phyloP scores from a whole-genome alignment of 1,140 invertebrate genomes.

The Procambarus clarkii region DNA sequence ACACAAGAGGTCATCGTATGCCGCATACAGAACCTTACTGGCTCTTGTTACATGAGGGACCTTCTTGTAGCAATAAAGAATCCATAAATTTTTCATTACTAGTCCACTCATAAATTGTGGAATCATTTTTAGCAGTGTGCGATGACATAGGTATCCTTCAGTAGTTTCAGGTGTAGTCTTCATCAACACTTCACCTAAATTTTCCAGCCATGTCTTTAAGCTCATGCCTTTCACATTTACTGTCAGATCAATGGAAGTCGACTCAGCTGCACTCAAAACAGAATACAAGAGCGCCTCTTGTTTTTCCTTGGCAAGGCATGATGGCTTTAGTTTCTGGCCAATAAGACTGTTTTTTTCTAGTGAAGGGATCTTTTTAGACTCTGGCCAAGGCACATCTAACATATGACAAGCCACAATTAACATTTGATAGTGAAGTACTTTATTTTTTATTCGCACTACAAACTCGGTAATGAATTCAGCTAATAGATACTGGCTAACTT shows the following conservation, averaged over 20 bases:
- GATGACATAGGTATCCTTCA: constrained; percentile 19
- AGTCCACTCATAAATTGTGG: constrained; percentile 19
- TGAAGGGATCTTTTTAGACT: not conserved
- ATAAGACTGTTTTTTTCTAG: constrained; percentile 23
- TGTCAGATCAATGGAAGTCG: not conserved
- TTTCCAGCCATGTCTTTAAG: constrained; percentile 7
- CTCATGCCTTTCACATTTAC: not conserved
- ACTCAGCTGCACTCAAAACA: constrained; percentile 9
- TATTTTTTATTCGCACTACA: not conserved
- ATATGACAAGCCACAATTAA: constrained; percentile 32
- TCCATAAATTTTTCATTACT: constrained; percentile 12
- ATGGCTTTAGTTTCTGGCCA: constrained; percentile 6
- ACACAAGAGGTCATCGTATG: constrained; percentile 51
- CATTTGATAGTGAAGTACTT: constrained; percentile 17
- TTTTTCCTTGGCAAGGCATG: not conserved
- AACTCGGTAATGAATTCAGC: constrained; percentile 10
- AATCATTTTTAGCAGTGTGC: constrained; percentile 1
- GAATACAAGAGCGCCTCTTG: constrained; percentile 29
- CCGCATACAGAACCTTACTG: constrained; percentile 10
- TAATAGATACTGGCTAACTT: constrained; percentile 18
- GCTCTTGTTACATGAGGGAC: not conserved
- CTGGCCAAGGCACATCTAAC: constrained; percentile 18
- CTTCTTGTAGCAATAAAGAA: constrained; percentile 9
- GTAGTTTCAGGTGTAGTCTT: not conserved
- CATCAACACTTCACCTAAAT: not conserved